Conservation (phyloP, 2,888 invertebrate genomes). For the Rhorus exstirpatorius region DNA sequence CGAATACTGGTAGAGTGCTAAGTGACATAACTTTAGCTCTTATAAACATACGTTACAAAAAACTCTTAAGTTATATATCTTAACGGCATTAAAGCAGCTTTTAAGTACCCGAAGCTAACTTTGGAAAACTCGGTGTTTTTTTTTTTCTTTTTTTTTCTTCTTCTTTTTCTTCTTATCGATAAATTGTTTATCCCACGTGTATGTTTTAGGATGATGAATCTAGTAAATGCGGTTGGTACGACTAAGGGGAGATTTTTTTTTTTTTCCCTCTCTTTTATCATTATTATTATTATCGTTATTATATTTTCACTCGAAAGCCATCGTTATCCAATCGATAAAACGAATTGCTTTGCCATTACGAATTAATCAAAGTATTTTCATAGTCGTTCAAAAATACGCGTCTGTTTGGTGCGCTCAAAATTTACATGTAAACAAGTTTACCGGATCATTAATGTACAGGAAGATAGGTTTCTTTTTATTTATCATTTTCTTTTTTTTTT, state of each 20-base stretch:
- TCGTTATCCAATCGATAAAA: conserved; percentile 80
- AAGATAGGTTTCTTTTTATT: conserved; percentile 78
- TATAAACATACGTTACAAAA: conserved; percentile 85
- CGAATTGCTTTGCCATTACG: conserved; percentile 68
- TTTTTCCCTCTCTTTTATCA: background rate
- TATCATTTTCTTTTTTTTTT: conserved; percentile 28
- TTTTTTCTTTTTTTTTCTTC: conserved; percentile 41
- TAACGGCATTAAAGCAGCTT: conserved; percentile 82
- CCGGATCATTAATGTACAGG: conserved; percentile 81
- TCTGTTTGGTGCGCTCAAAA: conserved; percentile 79
- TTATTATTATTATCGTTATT: background rate
- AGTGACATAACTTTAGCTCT: conserved; percentile 79
- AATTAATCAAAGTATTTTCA: conserved; percentile 62
- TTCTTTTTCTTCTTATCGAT: conserved; percentile 46
- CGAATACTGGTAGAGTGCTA: conserved; percentile 83
- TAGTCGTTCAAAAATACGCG: conserved; percentile 82
- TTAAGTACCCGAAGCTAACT: conserved; percentile 84
- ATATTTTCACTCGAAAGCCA: conserved; percentile 75
- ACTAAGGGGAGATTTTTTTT: conserved; percentile 74
- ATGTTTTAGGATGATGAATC: conserved; percentile 62
- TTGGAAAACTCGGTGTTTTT: conserved; percentile 81
- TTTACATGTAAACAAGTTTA: conserved; percentile 77
- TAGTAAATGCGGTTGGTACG: conserved; percentile 85
- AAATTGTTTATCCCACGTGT: conserved; percentile 31
- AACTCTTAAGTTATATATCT: conserved; percentile 83